Evolutionary conservation across 2,888 invertebrate genomes (phyloP), one percentile per base, ranked within the genome.

Genomic region (Coecobrya sp.): DNA sequence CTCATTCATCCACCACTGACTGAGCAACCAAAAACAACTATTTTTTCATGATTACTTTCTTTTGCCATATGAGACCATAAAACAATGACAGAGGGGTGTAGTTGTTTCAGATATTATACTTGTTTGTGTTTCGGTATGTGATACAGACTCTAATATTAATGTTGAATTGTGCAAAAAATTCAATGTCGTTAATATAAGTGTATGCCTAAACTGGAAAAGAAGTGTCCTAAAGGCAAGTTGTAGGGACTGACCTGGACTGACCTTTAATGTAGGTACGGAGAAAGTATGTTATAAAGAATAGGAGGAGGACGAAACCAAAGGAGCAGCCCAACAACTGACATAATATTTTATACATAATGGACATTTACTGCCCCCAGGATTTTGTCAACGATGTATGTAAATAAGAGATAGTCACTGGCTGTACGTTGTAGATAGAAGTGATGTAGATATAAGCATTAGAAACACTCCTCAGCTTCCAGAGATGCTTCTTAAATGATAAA

Each of bases 281-380:
- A 19, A 3, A 19, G 55, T 55, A 55, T 7, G 55, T 55, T 42
- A 45, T 45, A 19, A 16, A 42, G 22, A 45, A 1, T n/a, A 70
- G 36, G 70, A 73, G 16, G 16, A 87, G 16, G 49, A 16, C 11
- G 49, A 13, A 5, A 25, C 7, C 36, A 30, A 82, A 36, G 59
- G 62, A 87, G 79, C 19, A 87, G 79, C 76, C 87, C 59, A 62
- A 30, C 79, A 79, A 30, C 79, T 79, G 87, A 79, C 87, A 87
- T 79, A 76, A 87, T 87, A 87, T 62, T 79, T 87, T 62, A 87
- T 87, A 79, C 79, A 13, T 87, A 87, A 87, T 87, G 87, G 87
- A 79, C 87, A 45, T 79, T 87, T 87, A 87, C 79, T 87, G 79
- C 79, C 62, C 62, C 22, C 42, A 87, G 87, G 65, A 87, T 87